These are phyloP conservation scores for Eristalis pertinax DNA, from an alignment of 2,888 invertebrate genomes.

Conservation along the genomic window DNA sequence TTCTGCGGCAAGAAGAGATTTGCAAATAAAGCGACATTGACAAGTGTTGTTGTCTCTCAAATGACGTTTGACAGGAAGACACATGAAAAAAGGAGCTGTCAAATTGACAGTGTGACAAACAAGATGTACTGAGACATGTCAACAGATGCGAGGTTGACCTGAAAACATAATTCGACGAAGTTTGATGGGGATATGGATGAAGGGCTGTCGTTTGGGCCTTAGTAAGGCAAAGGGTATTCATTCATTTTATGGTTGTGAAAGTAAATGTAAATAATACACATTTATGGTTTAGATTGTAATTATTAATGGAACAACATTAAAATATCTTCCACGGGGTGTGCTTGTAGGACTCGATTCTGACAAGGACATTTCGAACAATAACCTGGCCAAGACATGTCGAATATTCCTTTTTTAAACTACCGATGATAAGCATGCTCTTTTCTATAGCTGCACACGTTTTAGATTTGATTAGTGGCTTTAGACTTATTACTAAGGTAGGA, in stretches of 20 bases:
- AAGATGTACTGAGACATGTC: background rate
- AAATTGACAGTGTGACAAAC: background rate
- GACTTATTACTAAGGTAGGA: no score
- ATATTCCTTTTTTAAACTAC: no score
- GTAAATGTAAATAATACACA: no score
- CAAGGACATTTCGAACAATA: no score
- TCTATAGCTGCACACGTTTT: no score
- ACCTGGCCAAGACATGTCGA: no score
- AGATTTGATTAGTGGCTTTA: no score
- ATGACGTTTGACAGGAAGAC: slow-evolving; percentile 29
- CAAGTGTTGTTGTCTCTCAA: background rate
- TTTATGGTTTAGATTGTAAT: no score
- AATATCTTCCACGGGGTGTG: no score
- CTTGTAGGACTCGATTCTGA: no score
- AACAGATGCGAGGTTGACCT: background rate
- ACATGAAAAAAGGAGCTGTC: slow-evolving; percentile 1
- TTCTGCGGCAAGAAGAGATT: background rate
- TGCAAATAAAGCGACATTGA: slow-evolving; percentile 19
- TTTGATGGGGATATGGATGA: background rate
- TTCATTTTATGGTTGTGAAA: background rate
- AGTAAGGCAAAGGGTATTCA: background rate
- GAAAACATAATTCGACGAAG: background rate
- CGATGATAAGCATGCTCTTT: no score
- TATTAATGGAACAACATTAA: no score
- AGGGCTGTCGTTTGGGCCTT: background rate